Evolutionary conservation across 2,797 vertebrate genomes (phyloP).

Genomic region (Clamator glandarius): DNA sequence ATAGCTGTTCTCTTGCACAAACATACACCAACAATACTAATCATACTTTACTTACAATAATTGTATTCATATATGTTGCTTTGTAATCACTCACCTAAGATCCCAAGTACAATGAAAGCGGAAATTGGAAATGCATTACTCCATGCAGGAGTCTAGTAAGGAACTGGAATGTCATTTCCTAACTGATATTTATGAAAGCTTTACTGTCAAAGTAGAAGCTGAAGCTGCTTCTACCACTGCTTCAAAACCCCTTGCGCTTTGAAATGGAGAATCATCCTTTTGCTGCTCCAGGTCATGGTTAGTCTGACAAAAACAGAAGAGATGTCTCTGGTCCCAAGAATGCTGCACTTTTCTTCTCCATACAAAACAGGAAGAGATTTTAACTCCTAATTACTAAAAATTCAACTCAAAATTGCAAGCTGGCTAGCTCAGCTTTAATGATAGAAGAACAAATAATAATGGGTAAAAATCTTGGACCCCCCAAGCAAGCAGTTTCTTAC

Average conservation of each 20-base stretch:
- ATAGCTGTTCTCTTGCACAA: neutral
- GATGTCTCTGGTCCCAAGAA: neutral
- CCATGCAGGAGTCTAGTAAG: neutral
- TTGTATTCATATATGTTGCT: neutral
- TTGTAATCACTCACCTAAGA: neutral
- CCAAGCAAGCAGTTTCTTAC: neutral
- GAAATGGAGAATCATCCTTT: neutral
- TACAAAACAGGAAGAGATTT: neutral
- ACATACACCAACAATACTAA: neutral
- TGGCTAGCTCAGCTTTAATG: neutral
- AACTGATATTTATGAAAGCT: neutral
- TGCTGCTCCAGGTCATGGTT: neutral
- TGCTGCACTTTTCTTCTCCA: neutral
- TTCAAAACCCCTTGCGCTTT: neutral
- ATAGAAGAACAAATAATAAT: neutral
- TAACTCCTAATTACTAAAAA: neutral
- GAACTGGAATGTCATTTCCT: neutral
- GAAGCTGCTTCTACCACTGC: neutral
- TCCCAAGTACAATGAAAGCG: neutral
- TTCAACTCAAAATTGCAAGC: neutral
- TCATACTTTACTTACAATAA: neutral
- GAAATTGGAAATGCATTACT: neutral
- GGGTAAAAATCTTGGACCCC: neutral
- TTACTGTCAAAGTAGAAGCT: neutral
- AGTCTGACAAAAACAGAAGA: neutral